Evolutionary conservation across 2,888 invertebrate species (phyloP), one percentile per base, ranked within the genome.

Genomic region (Cerastoderma edule): DNA sequence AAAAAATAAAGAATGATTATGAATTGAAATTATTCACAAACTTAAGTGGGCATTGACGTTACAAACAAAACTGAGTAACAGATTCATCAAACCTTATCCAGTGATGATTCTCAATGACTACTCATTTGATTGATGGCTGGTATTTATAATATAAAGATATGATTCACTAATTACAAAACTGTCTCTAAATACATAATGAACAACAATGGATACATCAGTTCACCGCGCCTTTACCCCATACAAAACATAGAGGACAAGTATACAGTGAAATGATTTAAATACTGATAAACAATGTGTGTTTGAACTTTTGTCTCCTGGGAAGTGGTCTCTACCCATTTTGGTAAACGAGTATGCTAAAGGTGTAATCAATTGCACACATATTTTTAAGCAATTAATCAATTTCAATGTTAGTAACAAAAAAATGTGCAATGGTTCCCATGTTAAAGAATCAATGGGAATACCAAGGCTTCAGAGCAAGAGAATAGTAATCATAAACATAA

Each of bases 131-230:
- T 60, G 60, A 60, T 60, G 60, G 60, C 60, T 39, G 35, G 60
- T 39, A 39, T 60, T 60, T 60, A 60, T 60, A 60, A 60, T 60
- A 60, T 60, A 60, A 60, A 60, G 60, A 60, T 60, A 60, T 60
- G 60, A 60, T 60, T 60, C 22, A 39, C 60, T 60, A 60, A 39
- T 60, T 60, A 60, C 60, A 60, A 35, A 33, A 22, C 32, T 39
- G 32, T 60, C 33, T 60, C 60, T 60, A 60, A 60, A 60, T 60
- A 60, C 60, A 60, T 60, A 60, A 33, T 60, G 60, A 66, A 66
- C 48, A 50, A 66, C 33, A 66, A 50, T 66, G 50, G 66, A 50
- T 50, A 50, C 10, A 48, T 66, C 33, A 50, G 33, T 2, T 56
- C 67, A 54, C 67, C 54, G 39, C 56, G 54, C n/a, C 67, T 67